A percentile compares a stretch with the other conserved stretches of the same genome.
Conservation (phyloP, 2,797 vertebrate genomes). For the Paguma larvata region DNA sequence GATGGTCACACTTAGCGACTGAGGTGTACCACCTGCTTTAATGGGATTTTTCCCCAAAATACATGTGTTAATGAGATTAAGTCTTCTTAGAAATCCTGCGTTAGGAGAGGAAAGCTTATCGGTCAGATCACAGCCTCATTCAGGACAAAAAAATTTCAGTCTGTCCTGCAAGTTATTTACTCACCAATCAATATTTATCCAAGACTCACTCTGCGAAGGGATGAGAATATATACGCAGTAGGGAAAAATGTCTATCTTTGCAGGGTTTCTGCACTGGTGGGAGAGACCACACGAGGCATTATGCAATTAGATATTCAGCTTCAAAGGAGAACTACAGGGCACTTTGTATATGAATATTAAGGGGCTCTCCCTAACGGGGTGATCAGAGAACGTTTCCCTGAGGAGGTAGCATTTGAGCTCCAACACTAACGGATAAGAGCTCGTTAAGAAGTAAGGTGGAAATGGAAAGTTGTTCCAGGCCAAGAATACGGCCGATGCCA, state of each 20-base stretch:
- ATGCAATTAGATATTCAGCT: neutral
- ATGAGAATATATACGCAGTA: neutral
- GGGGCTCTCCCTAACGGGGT: too few species aligned
- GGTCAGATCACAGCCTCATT: neutral
- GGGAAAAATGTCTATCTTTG: neutral
- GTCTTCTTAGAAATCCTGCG: conserved; percentile 3
- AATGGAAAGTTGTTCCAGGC: neutral
- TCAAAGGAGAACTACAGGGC: neutral
- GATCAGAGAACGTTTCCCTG: neutral
- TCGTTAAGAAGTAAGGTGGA: neutral
- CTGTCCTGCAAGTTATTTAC: neutral
- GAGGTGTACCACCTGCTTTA: neutral
- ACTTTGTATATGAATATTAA: neutral
- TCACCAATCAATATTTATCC: conserved; percentile 31
- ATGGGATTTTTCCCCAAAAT: conserved; percentile 47
- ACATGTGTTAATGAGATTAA: neutral
- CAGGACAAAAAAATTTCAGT: neutral
- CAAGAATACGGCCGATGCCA: neutral
- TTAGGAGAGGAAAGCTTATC: neutral
- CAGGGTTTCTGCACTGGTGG: neutral
- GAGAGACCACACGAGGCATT: neutral
- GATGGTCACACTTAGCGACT: neutral
- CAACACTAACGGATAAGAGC: neutral
- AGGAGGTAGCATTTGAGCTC: neutral
- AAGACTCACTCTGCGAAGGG: neutral